phyloP scores from a whole-genome alignment of 2,797 vertebrate genomes.

The Tangara arthus region DNA sequence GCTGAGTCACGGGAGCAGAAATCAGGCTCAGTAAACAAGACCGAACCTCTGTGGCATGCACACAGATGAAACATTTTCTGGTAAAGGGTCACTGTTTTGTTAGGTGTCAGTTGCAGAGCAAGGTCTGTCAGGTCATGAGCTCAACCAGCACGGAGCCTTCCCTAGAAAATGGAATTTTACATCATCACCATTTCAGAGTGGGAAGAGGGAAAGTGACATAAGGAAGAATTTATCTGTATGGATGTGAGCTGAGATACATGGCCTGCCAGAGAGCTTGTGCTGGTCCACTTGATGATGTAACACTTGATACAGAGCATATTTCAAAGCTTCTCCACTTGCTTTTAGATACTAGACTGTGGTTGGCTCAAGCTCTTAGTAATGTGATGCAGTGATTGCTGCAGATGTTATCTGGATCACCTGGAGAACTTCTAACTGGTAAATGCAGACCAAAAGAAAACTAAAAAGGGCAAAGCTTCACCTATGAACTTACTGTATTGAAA shows the following conservation, averaged over 20 bases:
- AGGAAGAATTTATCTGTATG: background rate
- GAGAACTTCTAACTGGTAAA: background rate
- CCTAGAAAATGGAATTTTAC: background rate
- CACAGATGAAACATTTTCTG: background rate
- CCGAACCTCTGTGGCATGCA: background rate
- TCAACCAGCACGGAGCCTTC: background rate
- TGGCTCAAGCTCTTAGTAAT: background rate
- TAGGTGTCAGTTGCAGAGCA: background rate
- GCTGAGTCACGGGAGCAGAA: background rate
- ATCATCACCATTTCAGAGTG: background rate
- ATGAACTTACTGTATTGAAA: slow-evolving; percentile 90
- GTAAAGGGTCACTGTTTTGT: background rate
- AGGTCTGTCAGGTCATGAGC: background rate
- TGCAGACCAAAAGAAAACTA: background rate
- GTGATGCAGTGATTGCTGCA: background rate
- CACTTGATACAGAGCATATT: background rate
- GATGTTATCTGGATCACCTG: background rate
- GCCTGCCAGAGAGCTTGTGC: background rate
- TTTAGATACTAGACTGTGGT: background rate
- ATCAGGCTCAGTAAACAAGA: background rate
- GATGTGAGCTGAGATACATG: background rate
- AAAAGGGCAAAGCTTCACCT: background rate
- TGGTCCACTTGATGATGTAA: background rate
- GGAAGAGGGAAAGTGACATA: background rate
- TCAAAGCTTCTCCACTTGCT: background rate